These are phyloP conservation scores for Diachasmimorpha longicaudata DNA, from an alignment of 1,140 invertebrate genomes.

Conservation along the genomic window DNA sequence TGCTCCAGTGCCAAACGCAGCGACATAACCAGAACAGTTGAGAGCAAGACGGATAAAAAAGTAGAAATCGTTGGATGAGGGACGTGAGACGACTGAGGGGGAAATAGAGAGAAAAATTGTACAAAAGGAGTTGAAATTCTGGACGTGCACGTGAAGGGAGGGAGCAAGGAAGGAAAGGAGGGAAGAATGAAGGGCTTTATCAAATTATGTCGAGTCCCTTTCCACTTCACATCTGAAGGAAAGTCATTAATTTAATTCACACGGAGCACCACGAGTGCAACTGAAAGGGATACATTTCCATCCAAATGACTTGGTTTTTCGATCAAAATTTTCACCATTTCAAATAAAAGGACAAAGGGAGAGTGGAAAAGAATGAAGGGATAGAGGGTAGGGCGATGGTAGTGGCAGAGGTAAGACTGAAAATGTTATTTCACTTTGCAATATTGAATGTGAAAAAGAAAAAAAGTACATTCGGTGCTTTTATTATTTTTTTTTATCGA, in stretches of 20 bases:
- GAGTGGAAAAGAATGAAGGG: neutral
- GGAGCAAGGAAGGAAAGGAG: neutral
- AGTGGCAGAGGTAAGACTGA: neutral
- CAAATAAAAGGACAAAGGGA: neutral
- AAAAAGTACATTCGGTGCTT: neutral
- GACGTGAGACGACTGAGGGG: neutral
- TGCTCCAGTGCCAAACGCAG: slow-evolving; percentile 9
- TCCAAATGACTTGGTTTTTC: neutral
- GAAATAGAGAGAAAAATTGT: neutral
- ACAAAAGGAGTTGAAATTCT: neutral
- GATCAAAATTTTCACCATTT: neutral
- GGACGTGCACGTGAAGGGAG: slow-evolving; percentile 9
- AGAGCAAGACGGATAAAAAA: neutral
- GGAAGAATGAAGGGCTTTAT: neutral
- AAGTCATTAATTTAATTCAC: slow-evolving; percentile 12
- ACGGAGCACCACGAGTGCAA: neutral
- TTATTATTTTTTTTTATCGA: neutral
- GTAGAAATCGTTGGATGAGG: neutral
- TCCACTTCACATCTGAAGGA: neutral
- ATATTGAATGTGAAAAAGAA: neutral
- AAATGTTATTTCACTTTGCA: neutral
- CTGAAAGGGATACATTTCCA: neutral
- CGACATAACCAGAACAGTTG: neutral
- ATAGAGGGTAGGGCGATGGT: neutral
- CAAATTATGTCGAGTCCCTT: slow-evolving; percentile 3